Base-by-base conservation (phyloP, 2,113 vertebrate species). In the Toxotes chatareus region DNA sequence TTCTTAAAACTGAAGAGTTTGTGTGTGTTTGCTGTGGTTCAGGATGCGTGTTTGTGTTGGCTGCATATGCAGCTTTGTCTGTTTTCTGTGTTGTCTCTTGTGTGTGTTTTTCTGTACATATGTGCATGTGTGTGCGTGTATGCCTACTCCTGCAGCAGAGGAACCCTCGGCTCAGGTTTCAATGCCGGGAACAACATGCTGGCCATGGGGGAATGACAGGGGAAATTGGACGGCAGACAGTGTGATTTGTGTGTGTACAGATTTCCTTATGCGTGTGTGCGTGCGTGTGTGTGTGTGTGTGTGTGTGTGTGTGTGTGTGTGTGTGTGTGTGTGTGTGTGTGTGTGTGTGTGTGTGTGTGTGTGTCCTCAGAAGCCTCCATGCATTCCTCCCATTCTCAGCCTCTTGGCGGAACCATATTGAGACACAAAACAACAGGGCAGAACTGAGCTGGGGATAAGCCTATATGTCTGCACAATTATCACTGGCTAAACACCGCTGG, bases 171-270 rank as follows among this genome's bases (percentile, higher is more conserved):
- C 90, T 95, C 93, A 71, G 83, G 87, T 95, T 95, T 93, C 94
- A 89, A 91, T 91, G 68, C 88, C 88, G 89, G 92, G 92, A 94
- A 94, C 86, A 92, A 90, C 89, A 92, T 88, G 86, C 76, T 82
- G 80, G 87, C 89, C 79, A 82, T 88, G 84, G 82, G 88, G 91
- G 90, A 93, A 93, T 90, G 91, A 92, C 93, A 88, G 76, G 86
- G 83, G 88, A 93, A 92, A 94, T 91, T 94, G 91, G 91, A 92
- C 80, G 36, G 91, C 87, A 78, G 92, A 86, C 88, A 88, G 82
- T 90, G 81, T 91, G 93, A 94, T 93, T 95, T 95, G 86, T 89
- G 87, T 88, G 90, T 92, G 92, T 89, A 53, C 93, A 91, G 92
- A 92, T 90, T 93, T 95, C 87, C 88, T 47, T 91, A 64, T 27